Evolutionary conservation across 2,113 vertebrate species (phyloP).

Genomic region (Cyrtonyx montezumae): DNA sequence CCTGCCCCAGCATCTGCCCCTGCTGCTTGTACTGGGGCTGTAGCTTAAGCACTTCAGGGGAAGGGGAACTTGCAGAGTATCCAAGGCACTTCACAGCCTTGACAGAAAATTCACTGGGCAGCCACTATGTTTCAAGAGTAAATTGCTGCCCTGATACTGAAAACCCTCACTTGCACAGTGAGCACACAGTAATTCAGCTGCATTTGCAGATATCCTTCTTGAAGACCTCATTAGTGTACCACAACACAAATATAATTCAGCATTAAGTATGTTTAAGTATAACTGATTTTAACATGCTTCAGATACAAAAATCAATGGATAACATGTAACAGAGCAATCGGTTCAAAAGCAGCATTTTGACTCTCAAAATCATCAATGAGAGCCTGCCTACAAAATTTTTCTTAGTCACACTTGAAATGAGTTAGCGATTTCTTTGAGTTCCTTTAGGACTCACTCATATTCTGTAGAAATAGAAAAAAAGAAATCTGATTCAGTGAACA

Average conservation of each 20-base stretch:
- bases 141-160: background rate
- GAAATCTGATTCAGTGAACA: background rate
- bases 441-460: background rate
- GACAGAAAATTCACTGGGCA: background rate
- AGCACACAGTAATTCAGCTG: background rate
- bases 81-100: background rate
- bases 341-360: background rate
- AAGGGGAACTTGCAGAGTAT: constrained; percentile 46
- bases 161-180: background rate
- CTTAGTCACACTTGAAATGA: background rate
- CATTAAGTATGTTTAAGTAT: background rate
- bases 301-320: background rate
- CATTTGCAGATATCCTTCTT: background rate
- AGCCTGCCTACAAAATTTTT: background rate
- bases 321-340: background rate
- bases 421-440: background rate
- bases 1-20: background rate
- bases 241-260: background rate
- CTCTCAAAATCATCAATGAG: background rate
- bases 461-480: background rate
- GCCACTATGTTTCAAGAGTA: background rate
- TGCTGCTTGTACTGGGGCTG: background rate
- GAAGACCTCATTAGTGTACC: background rate
- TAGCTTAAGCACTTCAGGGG: constrained; percentile 54
- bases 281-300: background rate